These are phyloP conservation scores for Atrina japonica DNA, from an alignment of 2,888 invertebrate genomes.

Conservation along the genomic window DNA sequence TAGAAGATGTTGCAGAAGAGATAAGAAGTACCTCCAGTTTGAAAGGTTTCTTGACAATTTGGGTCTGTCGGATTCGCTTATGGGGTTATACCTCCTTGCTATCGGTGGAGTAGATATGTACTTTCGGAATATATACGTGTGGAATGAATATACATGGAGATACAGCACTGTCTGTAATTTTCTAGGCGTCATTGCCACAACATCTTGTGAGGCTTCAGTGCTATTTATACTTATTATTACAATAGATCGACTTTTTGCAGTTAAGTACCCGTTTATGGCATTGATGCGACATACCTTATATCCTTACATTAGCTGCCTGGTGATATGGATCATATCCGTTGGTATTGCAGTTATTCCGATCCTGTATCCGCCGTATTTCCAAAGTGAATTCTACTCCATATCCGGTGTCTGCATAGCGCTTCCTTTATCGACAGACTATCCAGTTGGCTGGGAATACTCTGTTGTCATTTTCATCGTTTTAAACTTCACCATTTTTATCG, in stretches of 20 bases:
- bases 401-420: slow-evolving; percentile 40
- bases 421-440: slow-evolving; percentile 35
- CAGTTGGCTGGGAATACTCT: slow-evolving; percentile 40
- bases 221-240: slow-evolving; percentile 37
- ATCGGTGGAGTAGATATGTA: slow-evolving; percentile 33
- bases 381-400: slow-evolving; percentile 37
- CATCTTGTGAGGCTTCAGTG: slow-evolving; percentile 38
- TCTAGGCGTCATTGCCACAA: slow-evolving; percentile 36
- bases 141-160: slow-evolving; percentile 39
- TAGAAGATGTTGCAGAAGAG: slow-evolving; percentile 21
- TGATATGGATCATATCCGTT: slow-evolving; percentile 13
- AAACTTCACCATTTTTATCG: slow-evolving; percentile 34
- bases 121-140: slow-evolving; percentile 34
- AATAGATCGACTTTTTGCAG: slow-evolving; percentile 31
- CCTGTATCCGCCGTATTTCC: slow-evolving; percentile 27
- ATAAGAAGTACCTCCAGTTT: slow-evolving; percentile 32
- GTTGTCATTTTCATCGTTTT: slow-evolving; percentile 38
- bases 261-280: slow-evolving; percentile 37
- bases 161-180: slow-evolving; percentile 27
- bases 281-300: slow-evolving; percentile 12
- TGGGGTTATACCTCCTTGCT: slow-evolving; percentile 38
- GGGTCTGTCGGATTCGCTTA: slow-evolving; percentile 39
- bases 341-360: slow-evolving; percentile 28
- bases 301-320: neutral
- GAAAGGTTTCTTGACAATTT: slow-evolving; percentile 46